Evolutionary conservation across 2,888 invertebrate genomes (phyloP).

Genomic region (Steromphala cineraria): DNA sequence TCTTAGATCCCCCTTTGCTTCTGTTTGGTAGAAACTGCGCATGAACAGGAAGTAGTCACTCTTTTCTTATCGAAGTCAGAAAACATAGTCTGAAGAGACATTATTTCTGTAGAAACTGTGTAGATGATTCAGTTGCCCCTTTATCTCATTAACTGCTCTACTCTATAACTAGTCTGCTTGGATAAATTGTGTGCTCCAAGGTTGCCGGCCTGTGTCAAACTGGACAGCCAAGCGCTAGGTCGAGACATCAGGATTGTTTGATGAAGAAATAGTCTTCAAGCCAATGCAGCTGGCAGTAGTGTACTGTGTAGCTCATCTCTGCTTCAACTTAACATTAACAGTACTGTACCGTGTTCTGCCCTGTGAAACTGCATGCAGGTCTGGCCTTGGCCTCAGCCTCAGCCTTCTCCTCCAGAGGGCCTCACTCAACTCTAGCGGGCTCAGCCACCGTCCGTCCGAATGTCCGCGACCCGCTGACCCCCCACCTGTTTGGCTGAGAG

Average conservation of each 20-base stretch:
- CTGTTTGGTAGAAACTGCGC: background rate
- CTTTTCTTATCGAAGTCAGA: no score
- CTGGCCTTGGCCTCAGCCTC: background rate
- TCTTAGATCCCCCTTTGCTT: background rate
- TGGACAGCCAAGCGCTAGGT: slow-evolving; percentile 1
- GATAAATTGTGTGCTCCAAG: background rate
- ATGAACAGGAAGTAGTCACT: no score
- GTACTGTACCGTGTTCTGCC: slow-evolving; percentile 9
- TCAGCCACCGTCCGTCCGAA: background rate
- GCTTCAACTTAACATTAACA: slow-evolving; percentile 16
- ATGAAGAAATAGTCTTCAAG: slow-evolving; percentile 54
- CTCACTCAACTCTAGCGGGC: background rate
- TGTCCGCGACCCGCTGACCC: background rate
- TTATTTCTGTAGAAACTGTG: background rate
- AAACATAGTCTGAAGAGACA: no score
- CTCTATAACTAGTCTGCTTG: background rate
- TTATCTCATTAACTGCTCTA: background rate
- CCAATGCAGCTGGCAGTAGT: slow-evolving; percentile 38
- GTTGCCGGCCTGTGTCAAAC: background rate
- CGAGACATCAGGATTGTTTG: slow-evolving; percentile 59
- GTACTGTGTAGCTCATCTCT: slow-evolving; percentile 19
- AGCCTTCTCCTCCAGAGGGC: background rate
- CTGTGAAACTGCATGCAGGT: slow-evolving; percentile 3
- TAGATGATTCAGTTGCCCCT: slow-evolving; percentile 11
- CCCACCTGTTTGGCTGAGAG: no score